A percentile compares a stretch with the other conserved stretches of the same genome.
phyloP scores from a whole-genome alignment of 2,113 vertebrate genomes.

The Sakesphorus luctuosus region DNA sequence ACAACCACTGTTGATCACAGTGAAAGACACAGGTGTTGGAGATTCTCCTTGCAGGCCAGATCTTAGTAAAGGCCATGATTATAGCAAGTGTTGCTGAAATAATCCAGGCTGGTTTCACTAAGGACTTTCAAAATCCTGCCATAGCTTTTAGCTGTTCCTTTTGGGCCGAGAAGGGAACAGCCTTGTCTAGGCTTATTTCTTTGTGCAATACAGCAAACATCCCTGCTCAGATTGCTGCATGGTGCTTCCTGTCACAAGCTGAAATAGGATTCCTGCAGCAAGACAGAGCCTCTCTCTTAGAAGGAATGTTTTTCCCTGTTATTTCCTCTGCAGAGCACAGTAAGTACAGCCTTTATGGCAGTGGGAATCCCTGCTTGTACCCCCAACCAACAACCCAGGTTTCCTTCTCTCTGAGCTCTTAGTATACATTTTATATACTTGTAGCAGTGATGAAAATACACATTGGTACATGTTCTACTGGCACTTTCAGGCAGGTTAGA shows the following conservation, averaged over 20 bases:
- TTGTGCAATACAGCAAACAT: not conserved
- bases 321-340: not conserved
- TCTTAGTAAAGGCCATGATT: not conserved
- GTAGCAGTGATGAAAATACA: not conserved
- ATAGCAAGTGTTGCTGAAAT: not conserved
- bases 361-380: not conserved
- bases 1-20: slow-evolving; percentile 47
- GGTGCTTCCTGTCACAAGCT: not conserved
- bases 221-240: not conserved
- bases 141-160: not conserved
- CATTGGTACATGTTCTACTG: not conserved
- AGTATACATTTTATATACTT: not conserved
- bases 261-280: not conserved
- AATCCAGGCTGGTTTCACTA: not conserved
- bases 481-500: not conserved
- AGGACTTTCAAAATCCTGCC: not conserved
- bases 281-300: not conserved
- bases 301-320: not conserved
- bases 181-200: not conserved
- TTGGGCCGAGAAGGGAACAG: not conserved
- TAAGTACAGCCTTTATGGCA: not conserved
- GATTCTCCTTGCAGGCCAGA: not conserved
- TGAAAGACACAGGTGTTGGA: slow-evolving; percentile 37
- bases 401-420: not conserved
- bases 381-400: not conserved